Evolutionary conservation across 2,888 invertebrate species (phyloP).

Genomic region (Thereva unica): DNA sequence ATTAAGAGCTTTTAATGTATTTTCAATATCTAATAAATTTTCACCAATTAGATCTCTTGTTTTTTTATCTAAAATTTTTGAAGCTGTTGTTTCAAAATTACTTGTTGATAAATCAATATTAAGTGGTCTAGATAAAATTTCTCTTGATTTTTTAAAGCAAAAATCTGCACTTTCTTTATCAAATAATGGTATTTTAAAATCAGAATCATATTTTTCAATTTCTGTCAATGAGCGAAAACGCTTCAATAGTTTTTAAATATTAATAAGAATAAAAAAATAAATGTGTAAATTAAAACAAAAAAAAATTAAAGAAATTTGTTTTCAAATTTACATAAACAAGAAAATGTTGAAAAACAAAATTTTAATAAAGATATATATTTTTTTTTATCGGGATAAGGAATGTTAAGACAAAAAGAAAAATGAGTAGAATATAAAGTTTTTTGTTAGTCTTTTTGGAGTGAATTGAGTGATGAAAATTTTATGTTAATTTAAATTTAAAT

Average conservation of each 20-base stretch:
- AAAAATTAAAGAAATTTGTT: constrained; percentile 40
- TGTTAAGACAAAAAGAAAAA: no score
- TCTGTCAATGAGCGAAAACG: constrained; percentile 62
- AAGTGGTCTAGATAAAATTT: constrained; percentile 66
- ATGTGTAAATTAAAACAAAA: constrained; percentile 44
- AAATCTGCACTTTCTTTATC: constrained; percentile 76
- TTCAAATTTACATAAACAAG: not conserved
- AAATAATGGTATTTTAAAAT: constrained; percentile 67
- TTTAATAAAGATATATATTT: no score
- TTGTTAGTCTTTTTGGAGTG: constrained; percentile 19
- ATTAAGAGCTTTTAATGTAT: constrained; percentile 57
- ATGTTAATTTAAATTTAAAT: constrained; percentile 24
- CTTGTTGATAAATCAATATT: constrained; percentile 49
- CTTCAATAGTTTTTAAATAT: constrained; percentile 47
- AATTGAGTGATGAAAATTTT: constrained; percentile 28
- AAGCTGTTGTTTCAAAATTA: not conserved
- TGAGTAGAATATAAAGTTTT: constrained; percentile 15
- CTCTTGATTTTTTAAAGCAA: constrained; percentile 73
- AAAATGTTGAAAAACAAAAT: no score
- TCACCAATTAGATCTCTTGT: constrained; percentile 53
- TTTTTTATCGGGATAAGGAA: no score
- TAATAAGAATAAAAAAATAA: constrained; percentile 39
- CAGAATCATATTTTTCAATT: constrained; percentile 57
- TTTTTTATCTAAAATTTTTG: constrained; percentile 13
- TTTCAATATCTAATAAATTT: constrained; percentile 58